Conservation (phyloP, 53 echinoderm and acorn worm species). For the Apostichopus leukothele region DNA sequence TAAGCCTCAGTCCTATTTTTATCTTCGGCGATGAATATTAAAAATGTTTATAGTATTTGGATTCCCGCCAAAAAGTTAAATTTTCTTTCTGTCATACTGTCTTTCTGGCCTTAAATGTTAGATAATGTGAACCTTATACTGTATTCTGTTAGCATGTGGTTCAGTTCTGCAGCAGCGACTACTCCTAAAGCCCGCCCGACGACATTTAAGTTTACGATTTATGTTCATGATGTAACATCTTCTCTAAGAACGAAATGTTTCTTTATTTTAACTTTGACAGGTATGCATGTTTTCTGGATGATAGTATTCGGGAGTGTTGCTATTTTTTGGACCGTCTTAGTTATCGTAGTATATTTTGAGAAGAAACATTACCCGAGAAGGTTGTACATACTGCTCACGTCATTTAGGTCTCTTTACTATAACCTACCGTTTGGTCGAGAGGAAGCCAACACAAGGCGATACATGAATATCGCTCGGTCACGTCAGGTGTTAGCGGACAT, state of each 20-base stretch:
- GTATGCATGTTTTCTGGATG: conserved; percentile 47
- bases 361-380: conserved; percentile 36
- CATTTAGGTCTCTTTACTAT: conserved; percentile 4
- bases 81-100: too few relatives aligned
- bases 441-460: conserved; percentile 9
- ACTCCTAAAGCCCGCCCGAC: too few relatives aligned
- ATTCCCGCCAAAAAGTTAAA: too few relatives aligned
- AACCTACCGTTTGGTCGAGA: conserved; percentile 25
- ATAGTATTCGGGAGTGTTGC: conserved; percentile 29
- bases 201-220: too few relatives aligned
- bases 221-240: too few relatives aligned
- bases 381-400: conserved; percentile 21
- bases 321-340: conserved; percentile 24
- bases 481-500: neutral
- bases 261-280: neutral
- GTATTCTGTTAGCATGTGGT: too few relatives aligned
- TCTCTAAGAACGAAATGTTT: neutral
- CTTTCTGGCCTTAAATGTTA: too few relatives aligned
- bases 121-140: too few relatives aligned
- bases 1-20: too few relatives aligned
- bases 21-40: too few relatives aligned
- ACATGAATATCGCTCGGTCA: conserved; percentile 3
- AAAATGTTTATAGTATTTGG: too few relatives aligned
- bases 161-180: too few relatives aligned
- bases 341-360: conserved; percentile 20